Evolutionary conservation across 92 coral and sea anemone genomes (phyloP).

Genomic region (Siderastrea radians): DNA sequence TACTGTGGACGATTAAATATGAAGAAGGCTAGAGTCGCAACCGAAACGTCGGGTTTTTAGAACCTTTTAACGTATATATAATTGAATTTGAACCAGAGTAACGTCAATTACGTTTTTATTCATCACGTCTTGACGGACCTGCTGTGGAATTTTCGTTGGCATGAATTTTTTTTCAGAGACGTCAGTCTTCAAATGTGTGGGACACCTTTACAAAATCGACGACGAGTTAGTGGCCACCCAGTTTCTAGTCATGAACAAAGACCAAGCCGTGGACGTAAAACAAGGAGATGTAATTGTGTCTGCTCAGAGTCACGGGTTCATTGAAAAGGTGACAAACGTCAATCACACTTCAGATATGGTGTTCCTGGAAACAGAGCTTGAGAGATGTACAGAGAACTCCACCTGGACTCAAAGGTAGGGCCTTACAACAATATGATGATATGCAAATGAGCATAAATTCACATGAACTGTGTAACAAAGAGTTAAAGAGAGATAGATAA

Average conservation of each 20-base stretch:
- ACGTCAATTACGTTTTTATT: too few relatives aligned
- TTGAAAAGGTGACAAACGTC: conserved; percentile 55
- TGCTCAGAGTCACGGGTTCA: conserved; percentile 62
- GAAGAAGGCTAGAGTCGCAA: too few relatives aligned
- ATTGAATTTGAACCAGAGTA: too few relatives aligned
- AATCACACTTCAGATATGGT: conserved; percentile 35
- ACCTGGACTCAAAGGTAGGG: conserved; percentile 64
- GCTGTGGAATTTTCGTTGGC: too few relatives aligned
- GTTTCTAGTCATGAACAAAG: conserved; percentile 56
- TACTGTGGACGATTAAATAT: too few relatives aligned
- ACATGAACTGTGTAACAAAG: too few relatives aligned
- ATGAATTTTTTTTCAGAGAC: conserved; percentile 27
- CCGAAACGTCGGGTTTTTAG: too few relatives aligned
- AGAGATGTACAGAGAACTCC: conserved; percentile 60
- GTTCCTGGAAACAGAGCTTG: conserved; percentile 66
- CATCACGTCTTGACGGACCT: too few relatives aligned
- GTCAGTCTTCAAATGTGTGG: conserved; percentile 62
- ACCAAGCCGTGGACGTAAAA: background rate
- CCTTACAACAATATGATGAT: background rate
- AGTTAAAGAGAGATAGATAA: too few relatives aligned
- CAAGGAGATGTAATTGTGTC: conserved; percentile 69
- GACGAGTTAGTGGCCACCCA: conserved; percentile 41
- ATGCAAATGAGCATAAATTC: too few relatives aligned
- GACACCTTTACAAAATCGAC: conserved; percentile 59
- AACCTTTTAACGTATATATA: too few relatives aligned